These are phyloP conservation scores for Neolamprologus toae DNA, from an alignment of 2,113 vertebrate species.

Conservation along the genomic window DNA sequence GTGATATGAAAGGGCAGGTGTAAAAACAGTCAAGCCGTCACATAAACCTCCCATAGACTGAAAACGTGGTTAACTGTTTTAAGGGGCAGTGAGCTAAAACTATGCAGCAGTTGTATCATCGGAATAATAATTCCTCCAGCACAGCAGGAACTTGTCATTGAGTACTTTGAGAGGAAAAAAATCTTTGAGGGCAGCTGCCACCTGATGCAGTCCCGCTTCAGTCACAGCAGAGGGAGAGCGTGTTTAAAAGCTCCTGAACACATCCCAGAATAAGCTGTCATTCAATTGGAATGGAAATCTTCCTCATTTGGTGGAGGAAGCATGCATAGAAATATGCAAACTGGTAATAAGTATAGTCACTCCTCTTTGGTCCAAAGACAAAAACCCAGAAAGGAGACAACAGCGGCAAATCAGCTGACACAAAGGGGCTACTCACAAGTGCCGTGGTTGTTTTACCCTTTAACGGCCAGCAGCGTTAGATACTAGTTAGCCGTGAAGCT, in stretches of 20 bases:
- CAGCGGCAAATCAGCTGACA: not conserved
- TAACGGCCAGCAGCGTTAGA: not conserved
- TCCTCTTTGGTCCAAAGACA: not conserved
- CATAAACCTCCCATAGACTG: not conserved
- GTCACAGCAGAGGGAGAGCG: not conserved
- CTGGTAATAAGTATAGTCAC: not conserved
- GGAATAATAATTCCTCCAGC: not conserved
- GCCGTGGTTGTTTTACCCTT: not conserved
- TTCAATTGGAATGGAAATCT: not conserved
- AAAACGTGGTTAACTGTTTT: not conserved
- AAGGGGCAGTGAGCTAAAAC: not conserved
- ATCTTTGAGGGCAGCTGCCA: not conserved
- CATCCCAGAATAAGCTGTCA: not conserved
- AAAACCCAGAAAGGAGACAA: not conserved
- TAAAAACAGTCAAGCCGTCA: not conserved
- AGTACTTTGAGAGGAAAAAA: not conserved
- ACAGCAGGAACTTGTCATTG: not conserved
- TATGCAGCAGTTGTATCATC: not conserved
- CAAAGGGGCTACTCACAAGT: not conserved
- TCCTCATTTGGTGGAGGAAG: not conserved
- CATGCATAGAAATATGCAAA: not conserved
- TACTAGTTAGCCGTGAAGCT: not conserved
- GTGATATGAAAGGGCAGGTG: not conserved
- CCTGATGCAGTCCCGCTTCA: not conserved
- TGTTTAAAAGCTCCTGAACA: conserved; percentile 1